Percentiles rank a stretch among this genome's conserved stretches.
These are phyloP conservation scores for Pheosia gnoma DNA, from an alignment of 2,888 invertebrate genomes.

Conservation along the genomic window DNA sequence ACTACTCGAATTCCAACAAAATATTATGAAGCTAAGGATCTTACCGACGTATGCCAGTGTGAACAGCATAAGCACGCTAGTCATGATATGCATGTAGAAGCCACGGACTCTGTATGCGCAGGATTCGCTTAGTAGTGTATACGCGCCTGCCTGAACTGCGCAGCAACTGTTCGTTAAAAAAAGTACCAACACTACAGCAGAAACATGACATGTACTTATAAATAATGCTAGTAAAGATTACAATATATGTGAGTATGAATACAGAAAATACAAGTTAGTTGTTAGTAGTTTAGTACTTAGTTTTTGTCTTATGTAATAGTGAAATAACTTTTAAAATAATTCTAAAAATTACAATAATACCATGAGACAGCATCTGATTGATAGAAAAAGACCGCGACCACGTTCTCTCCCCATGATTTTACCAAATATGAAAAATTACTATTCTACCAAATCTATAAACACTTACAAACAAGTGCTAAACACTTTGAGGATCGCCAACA, in stretches of 20 bases:
- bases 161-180: neutral
- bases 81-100: slow-evolving; percentile 24
- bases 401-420: too few relatives aligned
- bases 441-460: neutral
- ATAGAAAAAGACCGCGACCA: neutral
- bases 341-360: too few relatives aligned
- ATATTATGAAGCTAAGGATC: neutral
- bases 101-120: slow-evolving; percentile 27
- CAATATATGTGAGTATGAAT: too few relatives aligned
- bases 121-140: slow-evolving; percentile 36
- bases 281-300: too few relatives aligned
- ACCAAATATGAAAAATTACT: too few relatives aligned
- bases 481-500: slow-evolving; percentile 50
- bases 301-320: too few relatives aligned
- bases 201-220: neutral
- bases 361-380: neutral
- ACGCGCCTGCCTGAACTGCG: slow-evolving; percentile 28
- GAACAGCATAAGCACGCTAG: slow-evolving; percentile 17
- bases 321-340: too few relatives aligned
- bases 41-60: neutral
- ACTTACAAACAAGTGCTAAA: slow-evolving; percentile 53
- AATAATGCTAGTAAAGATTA: too few relatives aligned
- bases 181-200: neutral
- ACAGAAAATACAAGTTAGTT: too few relatives aligned
- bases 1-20: too few relatives aligned